These are phyloP conservation scores for Drosophila sechellia DNA, from an alignment of 1,140 invertebrate genomes.

Conservation along the genomic window DNA sequence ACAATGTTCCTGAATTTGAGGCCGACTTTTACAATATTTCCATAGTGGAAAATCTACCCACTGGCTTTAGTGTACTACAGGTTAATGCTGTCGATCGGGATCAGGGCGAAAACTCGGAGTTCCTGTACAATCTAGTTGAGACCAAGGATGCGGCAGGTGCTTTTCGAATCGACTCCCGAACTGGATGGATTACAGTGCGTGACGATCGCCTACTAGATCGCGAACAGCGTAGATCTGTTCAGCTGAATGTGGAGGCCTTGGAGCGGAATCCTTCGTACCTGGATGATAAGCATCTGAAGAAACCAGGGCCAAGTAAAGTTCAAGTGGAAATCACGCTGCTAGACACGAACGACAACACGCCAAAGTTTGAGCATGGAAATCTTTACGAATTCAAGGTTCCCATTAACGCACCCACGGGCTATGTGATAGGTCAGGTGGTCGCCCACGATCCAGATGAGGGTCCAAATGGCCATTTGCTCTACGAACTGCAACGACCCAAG, in stretches of 20 bases:
- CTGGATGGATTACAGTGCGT: slow-evolving; percentile 94
- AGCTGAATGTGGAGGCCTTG: slow-evolving; percentile 90
- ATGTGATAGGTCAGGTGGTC: slow-evolving; percentile 89
- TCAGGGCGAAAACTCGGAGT: slow-evolving; percentile 93
- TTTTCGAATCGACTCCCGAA: slow-evolving; percentile 91
- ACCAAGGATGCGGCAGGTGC: slow-evolving; percentile 89
- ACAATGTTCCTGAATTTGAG: slow-evolving; percentile 93
- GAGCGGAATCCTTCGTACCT: slow-evolving; percentile 85
- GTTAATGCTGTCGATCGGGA: slow-evolving; percentile 92
- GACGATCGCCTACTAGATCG: slow-evolving; percentile 91
- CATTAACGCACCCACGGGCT: slow-evolving; percentile 88
- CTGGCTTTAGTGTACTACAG: slow-evolving; percentile 93
- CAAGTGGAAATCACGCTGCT: slow-evolving; percentile 92
- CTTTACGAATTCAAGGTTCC: slow-evolving; percentile 91
- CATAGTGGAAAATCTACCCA: slow-evolving; percentile 95
- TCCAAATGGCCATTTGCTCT: slow-evolving; percentile 91
- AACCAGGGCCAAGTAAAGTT: slow-evolving; percentile 86
- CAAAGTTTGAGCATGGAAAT: slow-evolving; percentile 92
- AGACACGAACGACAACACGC: slow-evolving; percentile 95
- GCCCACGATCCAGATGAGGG: slow-evolving; percentile 93
- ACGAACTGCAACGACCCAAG: slow-evolving; percentile 89
- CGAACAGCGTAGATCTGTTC: slow-evolving; percentile 89
- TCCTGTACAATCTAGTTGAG: slow-evolving; percentile 89
- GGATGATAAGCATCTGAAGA: slow-evolving; percentile 65
- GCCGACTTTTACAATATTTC: slow-evolving; percentile 95